These are phyloP conservation scores for Spisula solida DNA, from an alignment of 2,888 invertebrate species.

Conservation along the genomic window DNA sequence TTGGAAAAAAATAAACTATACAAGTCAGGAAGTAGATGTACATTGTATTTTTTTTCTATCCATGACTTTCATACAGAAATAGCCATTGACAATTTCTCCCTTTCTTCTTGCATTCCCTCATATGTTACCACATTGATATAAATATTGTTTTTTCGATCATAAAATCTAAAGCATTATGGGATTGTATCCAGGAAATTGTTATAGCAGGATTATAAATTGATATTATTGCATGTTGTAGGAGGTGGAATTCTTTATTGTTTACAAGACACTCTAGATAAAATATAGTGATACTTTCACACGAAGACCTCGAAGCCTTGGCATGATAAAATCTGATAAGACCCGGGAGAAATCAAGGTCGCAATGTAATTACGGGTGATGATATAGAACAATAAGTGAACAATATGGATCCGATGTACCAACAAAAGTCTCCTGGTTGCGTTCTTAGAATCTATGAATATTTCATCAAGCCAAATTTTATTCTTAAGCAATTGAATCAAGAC, in stretches of 20 bases:
- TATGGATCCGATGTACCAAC: no score
- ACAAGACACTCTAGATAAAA: not conserved
- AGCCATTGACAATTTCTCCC: not conserved
- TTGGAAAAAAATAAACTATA: no score
- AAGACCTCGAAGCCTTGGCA: not conserved
- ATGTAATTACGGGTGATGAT: not conserved
- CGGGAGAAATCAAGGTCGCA: not conserved
- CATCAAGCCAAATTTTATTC: no score
- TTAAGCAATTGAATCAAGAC: no score
- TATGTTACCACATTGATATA: not conserved
- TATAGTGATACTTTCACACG: not conserved
- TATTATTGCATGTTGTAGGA: not conserved
- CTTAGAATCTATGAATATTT: no score
- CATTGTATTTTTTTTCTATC: not conserved
- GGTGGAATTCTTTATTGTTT: not conserved
- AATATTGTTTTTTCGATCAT: not conserved
- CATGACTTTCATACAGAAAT: not conserved
- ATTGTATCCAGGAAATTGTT: not conserved
- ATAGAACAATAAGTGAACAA: not conserved
- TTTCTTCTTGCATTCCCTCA: not conserved
- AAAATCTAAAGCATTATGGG: slow-evolving; percentile 2
- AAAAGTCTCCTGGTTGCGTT: no score
- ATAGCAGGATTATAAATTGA: not conserved
- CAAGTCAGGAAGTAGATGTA: no score
- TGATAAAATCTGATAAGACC: not conserved